A percentile compares a stretch with the other conserved stretches of the same genome.
These are phyloP conservation scores for Cryptotermes secundus DNA, from an alignment of 1,140 invertebrate species.

Conservation along the genomic window DNA sequence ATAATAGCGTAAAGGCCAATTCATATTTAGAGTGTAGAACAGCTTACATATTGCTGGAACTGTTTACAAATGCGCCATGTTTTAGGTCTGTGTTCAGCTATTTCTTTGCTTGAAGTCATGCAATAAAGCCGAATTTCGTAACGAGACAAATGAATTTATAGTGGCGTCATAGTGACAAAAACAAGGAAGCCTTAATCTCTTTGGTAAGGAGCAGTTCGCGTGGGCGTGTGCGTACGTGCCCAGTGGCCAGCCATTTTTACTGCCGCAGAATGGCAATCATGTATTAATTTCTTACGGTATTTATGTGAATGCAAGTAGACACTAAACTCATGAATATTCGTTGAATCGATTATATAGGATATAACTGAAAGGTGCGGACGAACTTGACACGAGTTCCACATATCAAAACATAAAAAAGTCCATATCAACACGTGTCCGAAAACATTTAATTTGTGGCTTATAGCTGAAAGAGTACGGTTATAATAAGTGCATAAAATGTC, in stretches of 20 bases:
- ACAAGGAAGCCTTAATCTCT: background rate
- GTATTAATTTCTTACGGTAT: no score
- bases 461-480: no score
- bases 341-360: no score
- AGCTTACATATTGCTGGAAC: background rate
- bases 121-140: conserved; percentile 22
- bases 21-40: background rate
- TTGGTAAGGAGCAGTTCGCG: background rate
- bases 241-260: background rate
- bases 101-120: background rate
- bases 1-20: conserved; percentile 13
- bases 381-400: no score
- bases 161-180: background rate
- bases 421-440: no score
- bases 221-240: background rate
- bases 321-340: no score
- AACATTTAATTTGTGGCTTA: no score
- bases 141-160: conserved; percentile 32
- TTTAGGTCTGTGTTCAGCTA: background rate
- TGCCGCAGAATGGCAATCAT: background rate
- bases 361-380: no score
- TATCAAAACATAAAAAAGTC: no score
- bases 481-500: no score
- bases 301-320: no score
- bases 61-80: conserved; percentile 27